Percentiles rank a stretch among this genome's conserved stretches.
These are phyloP conservation scores for Eristalis intricaria DNA, from an alignment of 2,888 invertebrate species.

Conservation along the genomic window DNA sequence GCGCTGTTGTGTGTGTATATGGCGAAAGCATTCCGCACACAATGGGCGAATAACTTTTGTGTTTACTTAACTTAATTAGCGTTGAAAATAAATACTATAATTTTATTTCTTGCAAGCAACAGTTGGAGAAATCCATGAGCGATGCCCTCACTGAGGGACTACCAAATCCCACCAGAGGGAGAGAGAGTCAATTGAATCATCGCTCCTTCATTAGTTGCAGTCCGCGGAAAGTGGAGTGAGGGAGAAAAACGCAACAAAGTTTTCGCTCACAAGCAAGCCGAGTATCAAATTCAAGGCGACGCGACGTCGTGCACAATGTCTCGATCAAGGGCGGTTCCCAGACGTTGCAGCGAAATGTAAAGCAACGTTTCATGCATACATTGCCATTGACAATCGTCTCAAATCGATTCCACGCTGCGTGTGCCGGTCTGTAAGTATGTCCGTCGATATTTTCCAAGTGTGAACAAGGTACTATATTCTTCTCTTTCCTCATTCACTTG, in stretches of 20 bases:
- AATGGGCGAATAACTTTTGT: conserved; percentile 29
- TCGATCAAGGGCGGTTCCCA: conserved; percentile 29
- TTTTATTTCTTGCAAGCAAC: background rate
- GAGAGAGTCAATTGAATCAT: conserved; percentile 11
- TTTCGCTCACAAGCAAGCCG: background rate
- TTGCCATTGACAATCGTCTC: background rate
- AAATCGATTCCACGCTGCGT: background rate
- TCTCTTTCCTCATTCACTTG: background rate
- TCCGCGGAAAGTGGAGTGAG: background rate
- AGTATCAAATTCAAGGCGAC: conserved; percentile 25
- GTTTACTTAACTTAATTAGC: conserved; percentile 61
- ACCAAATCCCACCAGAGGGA: background rate
- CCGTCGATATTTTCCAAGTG: background rate
- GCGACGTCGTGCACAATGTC: conserved; percentile 7
- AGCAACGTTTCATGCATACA: conserved; percentile 7
- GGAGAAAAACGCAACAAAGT: background rate
- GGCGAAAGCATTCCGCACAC: conserved; percentile 23
- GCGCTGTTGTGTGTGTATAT: background rate
- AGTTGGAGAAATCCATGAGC: background rate
- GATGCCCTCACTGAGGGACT: conserved; percentile 3
- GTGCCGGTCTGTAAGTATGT: background rate
- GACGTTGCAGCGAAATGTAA: background rate
- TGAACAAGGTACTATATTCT: background rate
- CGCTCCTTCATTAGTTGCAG: background rate
- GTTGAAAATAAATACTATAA: conserved; percentile 38